A percentile compares a stretch with the other conserved stretches of the same genome.
These are phyloP conservation scores for Heterodera schachtii DNA, from an alignment of 1,140 invertebrate species.

Conservation along the genomic window DNA sequence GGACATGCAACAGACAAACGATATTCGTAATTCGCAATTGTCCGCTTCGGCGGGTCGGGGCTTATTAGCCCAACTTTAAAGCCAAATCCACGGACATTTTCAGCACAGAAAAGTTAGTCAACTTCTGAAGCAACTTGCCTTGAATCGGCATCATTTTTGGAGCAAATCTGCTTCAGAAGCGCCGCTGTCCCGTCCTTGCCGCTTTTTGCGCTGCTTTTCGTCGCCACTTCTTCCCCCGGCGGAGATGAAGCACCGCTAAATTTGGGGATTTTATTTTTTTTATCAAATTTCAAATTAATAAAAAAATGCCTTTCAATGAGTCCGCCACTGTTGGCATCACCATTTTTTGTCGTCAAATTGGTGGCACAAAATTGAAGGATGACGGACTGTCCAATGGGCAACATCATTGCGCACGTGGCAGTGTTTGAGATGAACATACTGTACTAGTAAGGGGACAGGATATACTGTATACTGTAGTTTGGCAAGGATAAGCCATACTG, in stretches of 20 bases:
- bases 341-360: constrained; percentile 6
- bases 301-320: constrained; percentile 1
- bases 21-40: no score
- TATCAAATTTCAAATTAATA: constrained; percentile 1
- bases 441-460: background rate
- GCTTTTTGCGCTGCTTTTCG: background rate
- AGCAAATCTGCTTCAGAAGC: constrained; percentile 5
- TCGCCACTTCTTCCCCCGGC: background rate
- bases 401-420: constrained; percentile 55
- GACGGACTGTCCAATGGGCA: constrained; percentile 50
- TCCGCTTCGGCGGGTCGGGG: no score
- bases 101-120: no score
- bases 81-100: no score
- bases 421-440: constrained; percentile 69
- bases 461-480: no score
- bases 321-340: background rate
- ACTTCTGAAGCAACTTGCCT: background rate
- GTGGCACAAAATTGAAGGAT: constrained; percentile 39
- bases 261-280: background rate
- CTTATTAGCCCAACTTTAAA: no score
- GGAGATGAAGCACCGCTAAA: background rate
- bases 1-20: no score
- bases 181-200: no score
- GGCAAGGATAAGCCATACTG: no score
- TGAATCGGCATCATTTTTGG: constrained; percentile 16